Percentiles rank a stretch among this genome's conserved stretches.
Evolutionary conservation across 92 coral and sea anemone species (phyloP).

Genomic region (Anthopleura xanthogrammica): DNA sequence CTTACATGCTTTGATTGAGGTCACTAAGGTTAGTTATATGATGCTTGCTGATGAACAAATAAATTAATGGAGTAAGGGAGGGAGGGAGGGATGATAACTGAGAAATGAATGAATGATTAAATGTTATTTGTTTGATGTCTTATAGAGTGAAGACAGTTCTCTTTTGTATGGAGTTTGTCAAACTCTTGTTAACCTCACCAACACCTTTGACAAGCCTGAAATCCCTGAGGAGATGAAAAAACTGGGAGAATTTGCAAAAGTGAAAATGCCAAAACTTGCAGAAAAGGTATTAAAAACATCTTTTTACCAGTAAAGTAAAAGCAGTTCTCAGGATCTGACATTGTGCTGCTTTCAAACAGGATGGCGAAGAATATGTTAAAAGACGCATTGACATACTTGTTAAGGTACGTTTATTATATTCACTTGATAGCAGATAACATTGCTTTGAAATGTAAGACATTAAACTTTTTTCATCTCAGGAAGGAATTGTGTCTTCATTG

Average conservation of each 20-base stretch:
- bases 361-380: slow-evolving; percentile 82
- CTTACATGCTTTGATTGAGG: slow-evolving; percentile 71
- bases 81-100: background rate
- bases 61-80: background rate
- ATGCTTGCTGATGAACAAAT: no score
- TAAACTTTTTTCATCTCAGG: slow-evolving; percentile 47
- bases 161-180: slow-evolving; percentile 96
- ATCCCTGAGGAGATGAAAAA: slow-evolving; percentile 89
- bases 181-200: slow-evolving; percentile 89
- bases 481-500: slow-evolving; percentile 79
- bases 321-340: background rate
- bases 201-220: slow-evolving; percentile 93
- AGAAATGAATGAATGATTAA: background rate
- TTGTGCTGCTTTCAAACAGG: slow-evolving; percentile 41
- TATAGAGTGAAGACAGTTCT: slow-evolving; percentile 74
- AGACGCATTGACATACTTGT: slow-evolving; percentile 74
- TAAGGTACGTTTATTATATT: slow-evolving; percentile 45
- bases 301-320: background rate
- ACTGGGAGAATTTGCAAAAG: slow-evolving; percentile 93
- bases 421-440: background rate
- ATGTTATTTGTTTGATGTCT: background rate
- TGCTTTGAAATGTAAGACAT: background rate
- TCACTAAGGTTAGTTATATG: slow-evolving; percentile 63
- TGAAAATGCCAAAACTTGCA: slow-evolving; percentile 71
- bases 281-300: slow-evolving; percentile 68